A percentile compares a stretch with the other conserved stretches of the same genome.
Conservation (phyloP, 2,888 invertebrate species). For the Sericinus montela region DNA sequence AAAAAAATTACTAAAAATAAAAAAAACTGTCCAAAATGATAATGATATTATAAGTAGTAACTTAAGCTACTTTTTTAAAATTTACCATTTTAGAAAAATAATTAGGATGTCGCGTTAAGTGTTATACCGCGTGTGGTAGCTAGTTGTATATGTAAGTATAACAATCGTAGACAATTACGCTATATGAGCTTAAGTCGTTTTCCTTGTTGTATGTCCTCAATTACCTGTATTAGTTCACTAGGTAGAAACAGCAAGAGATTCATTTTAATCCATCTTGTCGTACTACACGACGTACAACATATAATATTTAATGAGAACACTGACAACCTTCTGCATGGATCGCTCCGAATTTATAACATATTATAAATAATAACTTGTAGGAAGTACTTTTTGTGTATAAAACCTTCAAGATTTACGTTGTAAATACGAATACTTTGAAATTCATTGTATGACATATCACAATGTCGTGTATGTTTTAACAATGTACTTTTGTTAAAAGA, state of each 20-base stretch:
- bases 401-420: conserved; percentile 3
- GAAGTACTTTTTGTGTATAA: conserved; percentile 10
- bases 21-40: too few species aligned
- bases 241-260: conserved; percentile 3
- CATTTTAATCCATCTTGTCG: conserved; percentile 3
- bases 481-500: too few species aligned
- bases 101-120: too few species aligned
- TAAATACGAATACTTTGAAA: background rate
- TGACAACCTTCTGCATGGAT: conserved; percentile 9
- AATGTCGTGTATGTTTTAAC: too few species aligned
- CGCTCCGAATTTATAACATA: conserved; percentile 8
- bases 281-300: background rate
- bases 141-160: too few species aligned
- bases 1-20: too few species aligned
- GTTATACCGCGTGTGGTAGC: too few species aligned
- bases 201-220: conserved; percentile 17
- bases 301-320: background rate
- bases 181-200: conserved; percentile 8
- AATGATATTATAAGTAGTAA: too few species aligned
- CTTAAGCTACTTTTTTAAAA: too few species aligned
- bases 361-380: conserved; percentile 10
- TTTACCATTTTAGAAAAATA: too few species aligned
- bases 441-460: too few species aligned
- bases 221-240: conserved; percentile 18
- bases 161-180: conserved; percentile 9